A percentile compares a stretch with the other conserved stretches of the same genome.
phyloP scores from a whole-genome alignment of 1,140 invertebrate species.

The Bombus confusus region DNA sequence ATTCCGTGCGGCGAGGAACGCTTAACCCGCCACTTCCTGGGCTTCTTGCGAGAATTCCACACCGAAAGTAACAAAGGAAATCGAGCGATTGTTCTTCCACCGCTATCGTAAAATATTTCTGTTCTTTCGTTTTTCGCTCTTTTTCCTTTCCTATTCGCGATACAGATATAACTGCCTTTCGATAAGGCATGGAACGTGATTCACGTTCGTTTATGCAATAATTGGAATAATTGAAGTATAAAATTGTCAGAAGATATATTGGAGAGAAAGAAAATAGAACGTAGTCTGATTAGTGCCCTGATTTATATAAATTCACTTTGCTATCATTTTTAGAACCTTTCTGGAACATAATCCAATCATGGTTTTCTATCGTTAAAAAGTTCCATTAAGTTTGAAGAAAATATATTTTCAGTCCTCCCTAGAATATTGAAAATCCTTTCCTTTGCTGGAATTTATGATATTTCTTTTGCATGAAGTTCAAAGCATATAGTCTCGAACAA shows the following conservation, averaged over 20 bases:
- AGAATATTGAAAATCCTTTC: too few relatives aligned
- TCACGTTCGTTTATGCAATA: neutral
- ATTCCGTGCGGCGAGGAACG: slow-evolving; percentile 51
- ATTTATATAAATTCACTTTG: too few relatives aligned
- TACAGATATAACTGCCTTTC: neutral
- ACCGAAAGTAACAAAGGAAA: slow-evolving; percentile 45
- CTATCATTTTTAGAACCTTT: too few relatives aligned
- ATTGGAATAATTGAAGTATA: neutral
- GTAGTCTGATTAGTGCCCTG: too few relatives aligned
- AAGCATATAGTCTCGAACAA: neutral
- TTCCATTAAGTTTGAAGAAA: too few relatives aligned
- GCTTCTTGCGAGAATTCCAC: slow-evolving; percentile 55
- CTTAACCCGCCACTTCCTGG: slow-evolving; percentile 49
- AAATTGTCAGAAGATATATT: neutral
- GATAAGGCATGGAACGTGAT: too few relatives aligned
- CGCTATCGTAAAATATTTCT: slow-evolving; percentile 14
- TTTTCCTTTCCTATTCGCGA: neutral
- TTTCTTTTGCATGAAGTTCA: neutral
- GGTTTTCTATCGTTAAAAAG: too few relatives aligned
- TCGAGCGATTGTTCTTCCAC: slow-evolving; percentile 17
- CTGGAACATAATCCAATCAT: too few relatives aligned
- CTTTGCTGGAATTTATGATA: too few relatives aligned
- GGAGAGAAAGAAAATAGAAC: fast-evolving
- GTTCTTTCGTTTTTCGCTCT: neutral
- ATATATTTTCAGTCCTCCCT: too few relatives aligned